These are phyloP conservation scores for Enteromius argenteus DNA, from an alignment of 2,797 vertebrate species.

Conservation along the genomic window DNA sequence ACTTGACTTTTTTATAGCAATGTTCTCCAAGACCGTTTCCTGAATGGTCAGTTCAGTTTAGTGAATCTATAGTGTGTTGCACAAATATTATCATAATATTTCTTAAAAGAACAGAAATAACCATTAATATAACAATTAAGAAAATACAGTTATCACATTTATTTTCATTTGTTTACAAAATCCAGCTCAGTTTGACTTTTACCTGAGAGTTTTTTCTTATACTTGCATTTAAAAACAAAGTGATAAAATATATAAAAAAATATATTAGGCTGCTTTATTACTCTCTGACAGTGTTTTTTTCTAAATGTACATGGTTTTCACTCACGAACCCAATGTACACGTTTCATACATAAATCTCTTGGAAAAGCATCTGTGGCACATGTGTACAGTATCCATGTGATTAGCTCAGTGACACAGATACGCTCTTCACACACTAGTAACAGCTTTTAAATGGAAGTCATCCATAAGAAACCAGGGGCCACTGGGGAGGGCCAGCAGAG, in stretches of 20 bases:
- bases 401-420: constrained; percentile 61
- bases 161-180: constrained; percentile 31
- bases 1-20: neutral
- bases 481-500: constrained; percentile 32
- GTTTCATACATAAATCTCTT: constrained; percentile 8
- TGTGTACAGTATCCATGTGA: constrained; percentile 47
- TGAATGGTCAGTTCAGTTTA: neutral
- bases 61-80: neutral
- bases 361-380: constrained; percentile 38
- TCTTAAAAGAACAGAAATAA: neutral
- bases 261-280: neutral
- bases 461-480: constrained; percentile 63
- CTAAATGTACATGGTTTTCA: neutral
- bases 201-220: neutral
- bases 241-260: neutral
- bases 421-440: constrained; percentile 58
- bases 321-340: neutral
- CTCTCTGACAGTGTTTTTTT: neutral
- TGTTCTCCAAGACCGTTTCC: neutral
- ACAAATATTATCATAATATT: neutral
- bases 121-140: neutral
- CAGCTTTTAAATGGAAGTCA: constrained; percentile 67
- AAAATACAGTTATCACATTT: neutral
- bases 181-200: neutral
- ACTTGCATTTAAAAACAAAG: constrained; percentile 1